Evolutionary conservation across 2,797 vertebrate genomes (phyloP).

Genomic region (Mallotus villosus): DNA sequence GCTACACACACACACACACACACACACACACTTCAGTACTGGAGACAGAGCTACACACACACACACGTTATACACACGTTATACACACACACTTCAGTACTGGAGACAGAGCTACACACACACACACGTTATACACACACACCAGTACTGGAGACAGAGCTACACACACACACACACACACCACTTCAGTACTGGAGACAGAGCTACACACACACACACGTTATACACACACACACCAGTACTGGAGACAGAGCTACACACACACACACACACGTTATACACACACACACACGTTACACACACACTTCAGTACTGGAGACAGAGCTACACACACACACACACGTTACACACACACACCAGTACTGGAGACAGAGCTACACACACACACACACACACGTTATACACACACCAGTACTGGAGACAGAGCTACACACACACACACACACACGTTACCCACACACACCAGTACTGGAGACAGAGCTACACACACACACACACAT

Average conservation of each 20-base stretch:
- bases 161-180: background rate
- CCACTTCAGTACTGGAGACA: too few relatives aligned
- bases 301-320: slow-evolving; percentile 87
- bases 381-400: too few relatives aligned
- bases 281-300: background rate
- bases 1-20: slow-evolving; percentile 1
- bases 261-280: background rate
- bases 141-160: slow-evolving; percentile 87
- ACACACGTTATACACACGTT: too few relatives aligned
- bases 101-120: background rate
- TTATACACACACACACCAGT: background rate
- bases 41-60: slow-evolving; percentile 90
- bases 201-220: too few relatives aligned
- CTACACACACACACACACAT: too few relatives aligned
- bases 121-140: background rate
- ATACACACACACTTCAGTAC: background rate
- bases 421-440: too few relatives aligned
- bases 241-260: background rate
- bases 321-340: background rate
- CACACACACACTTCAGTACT: slow-evolving; percentile 80
- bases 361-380: too few relatives aligned
- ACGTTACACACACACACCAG: too few relatives aligned
- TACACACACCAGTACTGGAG: too few relatives aligned
- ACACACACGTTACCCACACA: too few relatives aligned
- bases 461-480: too few relatives aligned